Conservation (phyloP, 2,797 vertebrate species). For the Oceanodroma leucorhoa region DNA sequence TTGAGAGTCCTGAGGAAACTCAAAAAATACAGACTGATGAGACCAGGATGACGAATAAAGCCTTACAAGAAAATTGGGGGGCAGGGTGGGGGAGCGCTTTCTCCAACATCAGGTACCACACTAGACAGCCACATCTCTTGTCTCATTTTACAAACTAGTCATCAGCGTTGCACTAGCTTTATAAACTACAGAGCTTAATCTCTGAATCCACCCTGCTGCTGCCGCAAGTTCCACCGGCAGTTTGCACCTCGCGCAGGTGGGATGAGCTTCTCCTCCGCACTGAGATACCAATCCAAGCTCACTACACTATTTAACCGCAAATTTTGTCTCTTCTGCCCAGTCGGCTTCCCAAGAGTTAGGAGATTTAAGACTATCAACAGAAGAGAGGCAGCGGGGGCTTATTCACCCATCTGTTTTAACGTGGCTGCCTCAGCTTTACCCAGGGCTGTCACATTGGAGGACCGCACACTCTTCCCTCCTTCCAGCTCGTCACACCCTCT, state of each 20-base stretch:
- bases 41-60: background rate
- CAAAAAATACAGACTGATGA: background rate
- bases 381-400: background rate
- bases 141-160: background rate
- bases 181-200: background rate
- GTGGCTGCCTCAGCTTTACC: background rate
- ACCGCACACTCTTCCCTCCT: fast-evolving
- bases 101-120: background rate
- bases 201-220: background rate
- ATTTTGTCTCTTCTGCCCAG: background rate
- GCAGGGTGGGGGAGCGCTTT: background rate
- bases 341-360: background rate
- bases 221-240: background rate
- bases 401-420: background rate
- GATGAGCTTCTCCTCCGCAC: background rate
- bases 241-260: fast-evolving
- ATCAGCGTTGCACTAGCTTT: fast-evolving
- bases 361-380: background rate
- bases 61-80: background rate
- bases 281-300: background rate
- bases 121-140: background rate
- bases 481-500: background rate
- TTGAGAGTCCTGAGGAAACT: background rate
- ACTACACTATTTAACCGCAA: background rate
- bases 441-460: background rate